These are phyloP conservation scores for Rhogogaster chlorosoma DNA, from an alignment of 2,888 invertebrate genomes.

Conservation along the genomic window DNA sequence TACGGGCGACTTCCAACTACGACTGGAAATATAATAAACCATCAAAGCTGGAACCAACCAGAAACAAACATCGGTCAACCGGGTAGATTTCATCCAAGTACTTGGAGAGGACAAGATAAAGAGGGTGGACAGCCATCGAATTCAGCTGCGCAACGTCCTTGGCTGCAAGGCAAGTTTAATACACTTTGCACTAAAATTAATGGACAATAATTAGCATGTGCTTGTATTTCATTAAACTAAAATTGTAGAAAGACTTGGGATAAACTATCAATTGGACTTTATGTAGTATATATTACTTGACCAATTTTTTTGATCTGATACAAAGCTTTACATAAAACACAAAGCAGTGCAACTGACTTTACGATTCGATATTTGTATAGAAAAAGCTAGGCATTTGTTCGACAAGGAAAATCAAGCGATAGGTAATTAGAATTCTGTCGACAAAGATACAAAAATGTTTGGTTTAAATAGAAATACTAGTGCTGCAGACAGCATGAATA, in stretches of 20 bases:
- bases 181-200: background rate
- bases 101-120: slow-evolving; percentile 58
- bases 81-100: slow-evolving; percentile 55
- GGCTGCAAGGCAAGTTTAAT: slow-evolving; percentile 63
- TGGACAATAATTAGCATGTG: background rate
- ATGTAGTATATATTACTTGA: background rate
- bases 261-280: background rate
- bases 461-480: slow-evolving; percentile 6
- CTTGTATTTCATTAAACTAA: background rate
- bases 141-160: slow-evolving; percentile 46
- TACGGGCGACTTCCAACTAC: slow-evolving; percentile 6
- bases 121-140: slow-evolving; percentile 30
- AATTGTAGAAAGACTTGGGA: background rate
- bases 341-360: background rate
- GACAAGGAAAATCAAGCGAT: background rate
- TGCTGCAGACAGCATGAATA: slow-evolving; percentile 27
- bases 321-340: background rate
- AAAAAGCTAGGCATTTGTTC: background rate
- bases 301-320: background rate
- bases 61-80: slow-evolving; percentile 50
- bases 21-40: background rate
- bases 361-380: background rate
- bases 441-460: background rate
- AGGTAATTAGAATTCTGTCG: background rate
- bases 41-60: slow-evolving; percentile 57